A percentile compares a stretch with the other conserved stretches of the same genome.
Conservation (phyloP, 2,797 vertebrate species). For the Heteromormyrus szaboi region DNA sequence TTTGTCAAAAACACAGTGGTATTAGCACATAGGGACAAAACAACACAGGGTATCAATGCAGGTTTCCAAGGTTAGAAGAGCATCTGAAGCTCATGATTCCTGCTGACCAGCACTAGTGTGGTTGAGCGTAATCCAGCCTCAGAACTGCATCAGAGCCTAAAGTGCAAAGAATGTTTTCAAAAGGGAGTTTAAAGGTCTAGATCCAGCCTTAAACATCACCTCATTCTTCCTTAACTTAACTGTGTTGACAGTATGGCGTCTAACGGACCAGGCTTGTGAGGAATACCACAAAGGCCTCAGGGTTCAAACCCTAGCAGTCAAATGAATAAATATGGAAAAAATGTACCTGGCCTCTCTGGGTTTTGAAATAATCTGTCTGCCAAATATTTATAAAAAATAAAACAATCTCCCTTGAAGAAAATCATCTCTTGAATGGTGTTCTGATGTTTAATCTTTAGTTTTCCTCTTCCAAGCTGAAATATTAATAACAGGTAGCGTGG, state of each 20-base stretch:
- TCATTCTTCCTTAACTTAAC: not conserved
- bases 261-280: not conserved
- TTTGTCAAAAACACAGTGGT: not conserved
- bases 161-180: not conserved
- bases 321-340: not conserved
- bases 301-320: not conserved
- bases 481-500: not conserved
- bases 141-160: not conserved
- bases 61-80: not conserved
- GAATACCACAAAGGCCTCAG: not conserved
- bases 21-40: not conserved
- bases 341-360: not conserved
- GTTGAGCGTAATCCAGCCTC: not conserved
- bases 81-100: not conserved
- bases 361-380: not conserved
- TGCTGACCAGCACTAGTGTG: not conserved
- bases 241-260: no score
- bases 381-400: not conserved
- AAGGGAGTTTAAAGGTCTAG: not conserved
- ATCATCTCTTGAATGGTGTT: not conserved
- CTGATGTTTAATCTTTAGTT: not conserved
- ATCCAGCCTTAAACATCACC: not conserved
- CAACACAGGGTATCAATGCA: not conserved
- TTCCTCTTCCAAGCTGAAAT: not conserved
- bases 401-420: not conserved